These are phyloP conservation scores for Dallia pectoralis DNA, from an alignment of 2,797 vertebrate species.

Conservation along the genomic window DNA sequence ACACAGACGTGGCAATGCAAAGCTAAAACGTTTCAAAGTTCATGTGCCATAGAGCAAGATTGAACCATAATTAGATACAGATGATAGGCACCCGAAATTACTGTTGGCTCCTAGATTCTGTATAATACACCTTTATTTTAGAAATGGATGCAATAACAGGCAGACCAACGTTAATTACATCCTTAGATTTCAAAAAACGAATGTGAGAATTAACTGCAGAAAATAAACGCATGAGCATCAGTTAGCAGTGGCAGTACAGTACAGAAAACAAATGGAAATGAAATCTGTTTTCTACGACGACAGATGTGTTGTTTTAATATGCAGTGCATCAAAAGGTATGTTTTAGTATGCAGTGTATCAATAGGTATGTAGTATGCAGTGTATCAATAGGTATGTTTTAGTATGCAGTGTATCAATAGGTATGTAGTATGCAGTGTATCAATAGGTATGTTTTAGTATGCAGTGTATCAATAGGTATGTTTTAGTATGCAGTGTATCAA, in stretches of 20 bases:
- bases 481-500: no score
- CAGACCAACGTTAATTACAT: background rate
- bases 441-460: no score
- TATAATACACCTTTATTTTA: slow-evolving; percentile 25
- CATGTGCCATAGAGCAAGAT: slow-evolving; percentile 37
- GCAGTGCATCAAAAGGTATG: slow-evolving; percentile 50
- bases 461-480: slow-evolving; percentile 54
- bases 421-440: no score
- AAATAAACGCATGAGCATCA: slow-evolving; percentile 23
- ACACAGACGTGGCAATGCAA: slow-evolving; percentile 19
- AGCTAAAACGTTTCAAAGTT: slow-evolving; percentile 33
- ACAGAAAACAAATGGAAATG: slow-evolving; percentile 16
- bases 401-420: slow-evolving; percentile 10
- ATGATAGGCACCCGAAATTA: slow-evolving; percentile 33
- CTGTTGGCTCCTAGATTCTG: slow-evolving; percentile 31
- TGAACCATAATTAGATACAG: slow-evolving; percentile 45
- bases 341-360: no score
- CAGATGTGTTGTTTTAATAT: no score
- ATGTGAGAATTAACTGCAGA: slow-evolving; percentile 18
- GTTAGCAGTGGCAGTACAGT: background rate
- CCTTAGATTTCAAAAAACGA: slow-evolving; percentile 33
- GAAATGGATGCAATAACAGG: slow-evolving; percentile 14
- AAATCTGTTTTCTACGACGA: background rate
- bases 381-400: slow-evolving; percentile 47
- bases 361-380: no score